Evolutionary conservation across 2,113 vertebrate species (phyloP).

Genomic region (Anoura caudifer): DNA sequence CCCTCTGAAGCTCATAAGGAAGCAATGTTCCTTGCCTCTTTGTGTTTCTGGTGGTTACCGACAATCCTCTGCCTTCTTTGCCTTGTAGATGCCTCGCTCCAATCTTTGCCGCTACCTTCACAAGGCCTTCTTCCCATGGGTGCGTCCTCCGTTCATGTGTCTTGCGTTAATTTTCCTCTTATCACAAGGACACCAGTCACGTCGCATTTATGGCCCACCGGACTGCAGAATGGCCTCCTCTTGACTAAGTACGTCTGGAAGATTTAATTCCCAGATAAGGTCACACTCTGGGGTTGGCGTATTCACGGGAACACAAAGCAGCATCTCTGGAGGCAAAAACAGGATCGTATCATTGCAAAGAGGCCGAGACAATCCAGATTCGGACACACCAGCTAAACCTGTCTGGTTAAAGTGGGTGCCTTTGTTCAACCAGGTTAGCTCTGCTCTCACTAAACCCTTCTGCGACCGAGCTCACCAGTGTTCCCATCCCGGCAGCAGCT

Average conservation of each 20-base stretch:
- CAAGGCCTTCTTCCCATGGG: accelerated
- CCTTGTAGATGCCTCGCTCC: neutral
- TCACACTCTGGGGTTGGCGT: neutral
- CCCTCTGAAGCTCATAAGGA: too few species aligned
- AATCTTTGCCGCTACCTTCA: neutral
- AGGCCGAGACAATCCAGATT: neutral
- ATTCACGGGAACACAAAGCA: neutral
- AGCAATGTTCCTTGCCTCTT: neutral
- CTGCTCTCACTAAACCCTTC: neutral
- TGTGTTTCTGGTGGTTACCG: neutral
- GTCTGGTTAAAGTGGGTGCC: neutral
- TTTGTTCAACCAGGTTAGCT: neutral
- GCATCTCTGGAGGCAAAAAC: neutral
- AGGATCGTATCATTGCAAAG: neutral
- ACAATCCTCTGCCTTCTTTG: neutral
- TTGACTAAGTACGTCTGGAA: neutral
- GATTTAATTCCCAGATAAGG: neutral
- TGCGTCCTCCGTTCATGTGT: neutral
- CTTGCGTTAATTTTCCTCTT: neutral
- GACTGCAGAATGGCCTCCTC: neutral
- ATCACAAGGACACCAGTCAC: neutral
- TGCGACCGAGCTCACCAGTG: neutral
- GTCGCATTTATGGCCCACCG: neutral
- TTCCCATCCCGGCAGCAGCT: neutral
- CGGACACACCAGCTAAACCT: neutral